Conservation (phyloP, 2,113 vertebrate species). For the Neomonachus schauinslandi region DNA sequence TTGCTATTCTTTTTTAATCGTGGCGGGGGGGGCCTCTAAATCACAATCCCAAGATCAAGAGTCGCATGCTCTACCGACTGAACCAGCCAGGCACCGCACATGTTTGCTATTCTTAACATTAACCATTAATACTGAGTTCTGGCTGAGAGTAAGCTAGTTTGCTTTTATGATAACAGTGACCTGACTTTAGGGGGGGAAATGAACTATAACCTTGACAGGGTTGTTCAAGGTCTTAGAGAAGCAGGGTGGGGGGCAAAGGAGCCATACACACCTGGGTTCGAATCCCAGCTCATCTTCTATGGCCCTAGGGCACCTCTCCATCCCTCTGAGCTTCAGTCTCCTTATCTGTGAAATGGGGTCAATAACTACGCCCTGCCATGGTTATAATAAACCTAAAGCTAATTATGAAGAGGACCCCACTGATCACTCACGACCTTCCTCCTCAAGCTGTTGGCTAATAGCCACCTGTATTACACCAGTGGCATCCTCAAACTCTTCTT, state of each 20-base stretch:
- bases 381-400: background rate
- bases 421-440: background rate
- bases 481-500: too few relatives aligned
- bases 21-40: background rate
- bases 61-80: background rate
- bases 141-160: background rate
- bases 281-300: background rate
- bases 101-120: background rate
- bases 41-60: background rate
- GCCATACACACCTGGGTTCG: background rate
- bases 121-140: accelerated
- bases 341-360: background rate
- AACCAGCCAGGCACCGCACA: too few relatives aligned
- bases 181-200: background rate
- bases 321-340: background rate
- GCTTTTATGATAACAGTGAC: background rate
- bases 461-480: accelerated
- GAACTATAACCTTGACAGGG: background rate
- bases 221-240: background rate
- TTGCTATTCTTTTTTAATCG: background rate
- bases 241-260: background rate
- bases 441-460: background rate
- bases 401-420: too few relatives aligned
- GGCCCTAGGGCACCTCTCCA: background rate
- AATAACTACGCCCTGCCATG: background rate